Evolutionary conservation across 2,113 vertebrate genomes (phyloP), one percentile per base, ranked within the genome.

Genomic region (Turnix velox): DNA sequence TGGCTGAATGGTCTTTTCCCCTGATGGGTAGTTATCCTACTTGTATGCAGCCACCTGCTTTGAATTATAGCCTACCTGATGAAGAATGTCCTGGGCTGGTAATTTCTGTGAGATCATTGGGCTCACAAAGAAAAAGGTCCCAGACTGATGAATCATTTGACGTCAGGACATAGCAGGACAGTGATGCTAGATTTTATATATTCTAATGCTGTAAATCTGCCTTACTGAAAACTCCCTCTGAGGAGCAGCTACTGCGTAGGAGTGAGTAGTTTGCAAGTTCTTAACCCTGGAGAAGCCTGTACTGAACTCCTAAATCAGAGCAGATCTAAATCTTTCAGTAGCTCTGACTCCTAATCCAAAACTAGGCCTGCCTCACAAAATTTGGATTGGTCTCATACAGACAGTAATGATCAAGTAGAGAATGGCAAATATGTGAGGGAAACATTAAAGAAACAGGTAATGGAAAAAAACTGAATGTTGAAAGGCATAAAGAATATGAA

Each of bases 291-390:
- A 86, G 59, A 68, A 75, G 8, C 17, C 10, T 73, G 30, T 82
- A 65, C 43, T 51, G 7, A 86, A 72, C 35, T 81, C 27, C 62
- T 79, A 75, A 95, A 87, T 69, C 52, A 76, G 46, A 94, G 58
- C 65, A 77, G 51, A 43, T 91, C 52, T 87, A 84, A 95, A 82
- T 95, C 82, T 89, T 89, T 33, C 15, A 6, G 62, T 91, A 87
- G 55, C 63, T 94, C 63, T 90, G 76, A 45, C 27, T 88, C 49
- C 28, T 74, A 76, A 77, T 69, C 42, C 68, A 58, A 69, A 92
- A 73, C 25, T 40, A 49, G 76, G 16, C 55, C 55, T 86, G 46
- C 51, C n/a, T 28, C 39, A 84, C 58, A 84, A 80, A 85, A 86
- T 62, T 88, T 88, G 55, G 46, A 83, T 93, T 43, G 5, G 30